phyloP scores from a whole-genome alignment of 2,888 invertebrate genomes.

The Bugula neritina region DNA sequence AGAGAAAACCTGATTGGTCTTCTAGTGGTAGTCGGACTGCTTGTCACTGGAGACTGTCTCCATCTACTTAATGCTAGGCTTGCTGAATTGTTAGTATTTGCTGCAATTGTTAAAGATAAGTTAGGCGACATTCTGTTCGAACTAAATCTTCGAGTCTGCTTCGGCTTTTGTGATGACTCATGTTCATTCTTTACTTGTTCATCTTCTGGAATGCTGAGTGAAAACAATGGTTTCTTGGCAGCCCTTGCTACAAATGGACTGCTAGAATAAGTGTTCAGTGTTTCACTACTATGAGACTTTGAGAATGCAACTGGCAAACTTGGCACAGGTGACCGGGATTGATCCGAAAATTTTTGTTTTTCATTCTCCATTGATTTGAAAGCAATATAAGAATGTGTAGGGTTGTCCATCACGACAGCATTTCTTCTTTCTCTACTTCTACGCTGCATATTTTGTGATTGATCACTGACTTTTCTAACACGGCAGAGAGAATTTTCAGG shows the following conservation, averaged over 20 bases:
- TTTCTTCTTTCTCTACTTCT: neutral
- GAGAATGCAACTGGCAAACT: neutral
- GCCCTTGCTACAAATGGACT: neutral
- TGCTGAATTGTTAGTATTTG: neutral
- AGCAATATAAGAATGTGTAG: neutral
- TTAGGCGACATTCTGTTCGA: neutral
- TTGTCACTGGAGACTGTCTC: neutral
- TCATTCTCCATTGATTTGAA: neutral
- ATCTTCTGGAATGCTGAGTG: conserved; percentile 10
- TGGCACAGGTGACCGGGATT: neutral
- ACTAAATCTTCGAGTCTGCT: neutral
- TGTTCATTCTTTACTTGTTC: neutral
- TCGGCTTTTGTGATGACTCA: neutral
- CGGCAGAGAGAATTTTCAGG: conserved; percentile 4
- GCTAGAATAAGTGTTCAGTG: neutral
- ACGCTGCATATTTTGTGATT: neutral
- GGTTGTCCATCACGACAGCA: neutral
- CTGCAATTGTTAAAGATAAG: neutral
- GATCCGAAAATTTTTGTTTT: neutral
- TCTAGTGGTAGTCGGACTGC: neutral
- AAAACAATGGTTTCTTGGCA: neutral
- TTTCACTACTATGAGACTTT: neutral
- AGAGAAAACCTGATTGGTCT: neutral
- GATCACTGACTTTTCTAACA: neutral
- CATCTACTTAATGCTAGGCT: neutral